Conservation (phyloP, 2,888 invertebrate genomes). For the Pterostichus niger region DNA sequence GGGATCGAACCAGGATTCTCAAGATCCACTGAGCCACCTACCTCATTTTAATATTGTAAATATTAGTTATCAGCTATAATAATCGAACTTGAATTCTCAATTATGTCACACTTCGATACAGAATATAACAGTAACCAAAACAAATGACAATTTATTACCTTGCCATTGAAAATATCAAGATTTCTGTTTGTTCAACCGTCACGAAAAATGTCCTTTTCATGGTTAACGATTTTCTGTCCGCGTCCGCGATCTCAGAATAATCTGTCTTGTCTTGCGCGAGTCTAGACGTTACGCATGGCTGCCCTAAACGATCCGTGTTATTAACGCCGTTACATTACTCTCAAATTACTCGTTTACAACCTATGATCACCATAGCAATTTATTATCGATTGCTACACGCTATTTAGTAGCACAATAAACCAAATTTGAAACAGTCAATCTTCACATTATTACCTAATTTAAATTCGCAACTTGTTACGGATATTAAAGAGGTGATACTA, state of each 20-base stretch:
- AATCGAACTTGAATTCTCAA: too few species aligned
- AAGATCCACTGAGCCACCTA: too few species aligned
- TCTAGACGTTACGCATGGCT: conserved; percentile 34
- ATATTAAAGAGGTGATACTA: neutral
- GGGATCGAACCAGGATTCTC: too few species aligned
- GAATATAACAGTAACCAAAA: too few species aligned
- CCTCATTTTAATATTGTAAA: too few species aligned
- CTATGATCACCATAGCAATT: conserved; percentile 9
- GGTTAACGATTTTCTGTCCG: conserved; percentile 18
- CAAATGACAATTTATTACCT: neutral
- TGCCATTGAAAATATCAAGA: conserved; percentile 32
- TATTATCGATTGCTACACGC: neutral
- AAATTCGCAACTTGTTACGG: conserved; percentile 6
- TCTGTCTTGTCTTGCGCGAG: neutral
- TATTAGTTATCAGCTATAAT: too few species aligned
- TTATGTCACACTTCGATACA: too few species aligned
- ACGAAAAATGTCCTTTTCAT: conserved; percentile 21
- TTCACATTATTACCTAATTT: conserved; percentile 14
- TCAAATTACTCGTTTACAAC: neutral
- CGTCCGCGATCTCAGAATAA: neutral
- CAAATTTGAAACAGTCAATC: conserved; percentile 3
- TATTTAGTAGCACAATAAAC: conserved; percentile 22
- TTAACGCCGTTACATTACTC: neutral
- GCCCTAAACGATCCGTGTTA: neutral
- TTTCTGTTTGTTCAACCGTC: conserved; percentile 21